Evolutionary conservation across 2,888 invertebrate genomes (phyloP).

Genomic region (Drosophila ezoana): DNA sequence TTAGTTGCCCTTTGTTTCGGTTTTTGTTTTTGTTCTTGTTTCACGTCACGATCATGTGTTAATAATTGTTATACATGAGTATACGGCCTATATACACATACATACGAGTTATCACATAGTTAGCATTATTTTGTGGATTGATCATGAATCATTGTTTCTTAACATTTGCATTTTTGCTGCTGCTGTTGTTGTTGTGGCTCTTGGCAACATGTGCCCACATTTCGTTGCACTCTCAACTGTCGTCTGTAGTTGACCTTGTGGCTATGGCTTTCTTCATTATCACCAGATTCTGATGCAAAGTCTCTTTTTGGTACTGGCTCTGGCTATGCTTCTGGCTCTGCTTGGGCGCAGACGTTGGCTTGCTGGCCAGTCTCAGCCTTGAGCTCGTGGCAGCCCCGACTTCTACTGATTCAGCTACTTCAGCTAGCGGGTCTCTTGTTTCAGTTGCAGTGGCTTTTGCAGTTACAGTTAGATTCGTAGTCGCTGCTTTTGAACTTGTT

Average conservation of each 20-base stretch:
- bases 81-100: conserved; percentile 73
- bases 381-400: conserved; percentile 41
- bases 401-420: conserved; percentile 22
- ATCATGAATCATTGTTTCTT: conserved; percentile 49
- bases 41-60: conserved; percentile 59
- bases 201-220: conserved; percentile 50
- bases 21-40: conserved; percentile 22
- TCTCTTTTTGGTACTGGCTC: conserved; percentile 40
- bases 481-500: conserved; percentile 23
- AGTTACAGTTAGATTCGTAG: conserved; percentile 3
- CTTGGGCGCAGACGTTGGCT: conserved; percentile 30
- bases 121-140: conserved; percentile 45
- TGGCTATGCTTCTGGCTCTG: conserved; percentile 30
- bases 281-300: conserved; percentile 38
- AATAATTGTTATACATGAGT: conserved; percentile 67
- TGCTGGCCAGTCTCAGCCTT: conserved; percentile 24
- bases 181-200: conserved; percentile 14
- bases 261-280: conserved; percentile 27
- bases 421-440: conserved; percentile 29
- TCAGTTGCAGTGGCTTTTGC: conserved; percentile 7
- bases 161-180: conserved; percentile 5
- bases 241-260: conserved; percentile 45
- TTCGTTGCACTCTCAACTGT: conserved; percentile 72
- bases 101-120: conserved; percentile 75
- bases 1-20: conserved; percentile 58